phyloP scores from a whole-genome alignment of 1,140 invertebrate genomes.

The Diachasma alloeum region DNA sequence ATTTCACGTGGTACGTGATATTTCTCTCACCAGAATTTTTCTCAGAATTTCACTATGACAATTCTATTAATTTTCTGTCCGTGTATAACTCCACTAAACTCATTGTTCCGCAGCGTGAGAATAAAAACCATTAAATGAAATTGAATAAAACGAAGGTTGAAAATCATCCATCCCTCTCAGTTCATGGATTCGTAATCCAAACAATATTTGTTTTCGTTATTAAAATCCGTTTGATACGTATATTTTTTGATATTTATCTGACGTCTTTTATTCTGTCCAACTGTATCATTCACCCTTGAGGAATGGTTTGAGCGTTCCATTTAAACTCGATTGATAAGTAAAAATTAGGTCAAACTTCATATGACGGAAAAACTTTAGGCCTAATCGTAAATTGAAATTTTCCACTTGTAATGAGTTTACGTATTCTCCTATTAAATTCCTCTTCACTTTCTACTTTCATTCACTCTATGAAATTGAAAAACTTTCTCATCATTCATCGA shows the following conservation, averaged over 20 bases:
- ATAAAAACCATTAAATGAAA: too few relatives aligned
- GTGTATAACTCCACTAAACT: too few relatives aligned
- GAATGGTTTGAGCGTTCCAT: neutral
- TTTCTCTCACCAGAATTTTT: too few relatives aligned
- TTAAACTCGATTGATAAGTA: neutral
- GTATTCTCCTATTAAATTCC: neutral
- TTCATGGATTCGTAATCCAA: too few relatives aligned
- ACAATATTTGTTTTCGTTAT: too few relatives aligned
- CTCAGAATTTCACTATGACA: too few relatives aligned
- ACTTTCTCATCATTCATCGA: constrained; percentile 6
- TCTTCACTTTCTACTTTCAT: neutral
- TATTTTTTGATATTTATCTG: neutral
- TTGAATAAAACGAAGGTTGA: too few relatives aligned
- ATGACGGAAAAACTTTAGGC: neutral
- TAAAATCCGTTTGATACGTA: too few relatives aligned
- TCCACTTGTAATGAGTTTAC: neutral
- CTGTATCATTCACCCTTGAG: neutral
- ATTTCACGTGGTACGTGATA: too few relatives aligned
- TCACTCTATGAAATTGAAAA: neutral
- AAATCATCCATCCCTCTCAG: too few relatives aligned
- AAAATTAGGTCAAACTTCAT: neutral
- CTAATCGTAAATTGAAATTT: neutral
- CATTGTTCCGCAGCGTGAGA: too few relatives aligned
- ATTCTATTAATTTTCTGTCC: too few relatives aligned
- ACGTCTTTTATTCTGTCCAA: neutral